Evolutionary conservation across 2,113 vertebrate genomes (phyloP).

Genomic region (Bostrychus sinensis): DNA sequence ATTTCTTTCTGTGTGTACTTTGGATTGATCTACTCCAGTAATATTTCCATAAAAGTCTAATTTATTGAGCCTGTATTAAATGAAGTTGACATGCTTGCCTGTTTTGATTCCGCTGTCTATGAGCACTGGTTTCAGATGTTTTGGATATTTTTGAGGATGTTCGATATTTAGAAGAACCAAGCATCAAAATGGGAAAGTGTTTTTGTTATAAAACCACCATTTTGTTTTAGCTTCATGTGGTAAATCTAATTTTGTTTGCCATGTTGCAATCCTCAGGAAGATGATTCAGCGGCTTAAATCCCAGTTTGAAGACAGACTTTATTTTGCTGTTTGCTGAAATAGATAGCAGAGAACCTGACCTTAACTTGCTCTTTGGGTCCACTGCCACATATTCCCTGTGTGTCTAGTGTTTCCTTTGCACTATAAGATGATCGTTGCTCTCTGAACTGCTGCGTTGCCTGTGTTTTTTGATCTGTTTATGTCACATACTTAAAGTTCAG

Average conservation of each 20-base stretch:
- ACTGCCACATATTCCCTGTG: constrained; percentile 8
- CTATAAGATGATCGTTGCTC: constrained; percentile 46
- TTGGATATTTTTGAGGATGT: too few relatives aligned
- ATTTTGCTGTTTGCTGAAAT: constrained; percentile 15
- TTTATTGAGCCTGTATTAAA: too few relatives aligned
- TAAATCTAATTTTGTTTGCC: background rate
- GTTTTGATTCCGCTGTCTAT: too few relatives aligned
- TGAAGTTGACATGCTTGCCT: too few relatives aligned
- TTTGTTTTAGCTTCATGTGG: background rate
- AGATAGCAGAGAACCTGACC: constrained; percentile 12
- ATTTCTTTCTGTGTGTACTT: too few relatives aligned
- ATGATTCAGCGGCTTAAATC: background rate
- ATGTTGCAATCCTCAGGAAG: background rate
- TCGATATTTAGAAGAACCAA: too few relatives aligned
- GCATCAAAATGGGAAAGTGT: too few relatives aligned
- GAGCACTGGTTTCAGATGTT: too few relatives aligned
- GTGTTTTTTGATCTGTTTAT: background rate
- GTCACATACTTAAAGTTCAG: background rate
- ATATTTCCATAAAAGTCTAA: too few relatives aligned
- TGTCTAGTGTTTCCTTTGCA: constrained; percentile 46
- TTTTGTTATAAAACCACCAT: background rate
- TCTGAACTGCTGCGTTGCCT: constrained; percentile 41
- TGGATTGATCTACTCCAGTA: too few relatives aligned
- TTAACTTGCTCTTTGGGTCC: background rate
- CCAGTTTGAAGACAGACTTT: background rate